phyloP scores from a whole-genome alignment of 2,888 invertebrate species.

The Spicauda simplicius region DNA sequence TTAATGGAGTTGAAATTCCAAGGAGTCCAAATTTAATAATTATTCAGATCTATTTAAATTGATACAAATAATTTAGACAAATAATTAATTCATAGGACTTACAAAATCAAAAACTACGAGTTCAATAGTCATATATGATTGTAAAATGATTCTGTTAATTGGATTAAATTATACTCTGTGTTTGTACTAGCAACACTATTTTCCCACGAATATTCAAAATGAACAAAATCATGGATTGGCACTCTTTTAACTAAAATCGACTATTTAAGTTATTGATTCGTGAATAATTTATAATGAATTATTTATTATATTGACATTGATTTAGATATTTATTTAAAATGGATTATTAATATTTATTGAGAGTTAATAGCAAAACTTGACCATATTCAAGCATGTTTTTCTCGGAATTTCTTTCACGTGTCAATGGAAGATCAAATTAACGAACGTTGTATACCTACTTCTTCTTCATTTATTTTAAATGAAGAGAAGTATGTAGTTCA shows the following conservation, averaged over 20 bases:
- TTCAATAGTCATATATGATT: too few relatives aligned
- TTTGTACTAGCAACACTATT: background rate
- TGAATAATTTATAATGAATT: too few relatives aligned
- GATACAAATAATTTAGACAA: too few relatives aligned
- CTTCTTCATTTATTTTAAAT: slow-evolving; percentile 19
- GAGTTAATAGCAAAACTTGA: background rate
- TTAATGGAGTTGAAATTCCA: too few relatives aligned
- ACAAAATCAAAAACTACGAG: too few relatives aligned
- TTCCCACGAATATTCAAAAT: slow-evolving; percentile 50
- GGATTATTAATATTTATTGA: background rate
- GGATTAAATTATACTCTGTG: background rate
- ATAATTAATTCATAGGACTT: too few relatives aligned
- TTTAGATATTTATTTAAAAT: too few relatives aligned
- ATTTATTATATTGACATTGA: too few relatives aligned
- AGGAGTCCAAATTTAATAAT: too few relatives aligned
- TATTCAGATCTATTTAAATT: too few relatives aligned
- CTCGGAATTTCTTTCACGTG: background rate
- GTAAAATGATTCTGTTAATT: too few relatives aligned
- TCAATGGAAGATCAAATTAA: slow-evolving; percentile 27
- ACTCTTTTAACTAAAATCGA: background rate
- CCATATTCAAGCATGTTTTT: slow-evolving; percentile 8
- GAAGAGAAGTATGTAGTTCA: slow-evolving; percentile 6
- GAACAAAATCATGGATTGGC: background rate
- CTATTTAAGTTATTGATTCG: background rate
- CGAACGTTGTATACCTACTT: slow-evolving; percentile 11